A percentile compares a stretch with the other conserved stretches of the same genome.
phyloP scores from a whole-genome alignment of 2,888 invertebrate genomes.

The Furcula furcula region DNA sequence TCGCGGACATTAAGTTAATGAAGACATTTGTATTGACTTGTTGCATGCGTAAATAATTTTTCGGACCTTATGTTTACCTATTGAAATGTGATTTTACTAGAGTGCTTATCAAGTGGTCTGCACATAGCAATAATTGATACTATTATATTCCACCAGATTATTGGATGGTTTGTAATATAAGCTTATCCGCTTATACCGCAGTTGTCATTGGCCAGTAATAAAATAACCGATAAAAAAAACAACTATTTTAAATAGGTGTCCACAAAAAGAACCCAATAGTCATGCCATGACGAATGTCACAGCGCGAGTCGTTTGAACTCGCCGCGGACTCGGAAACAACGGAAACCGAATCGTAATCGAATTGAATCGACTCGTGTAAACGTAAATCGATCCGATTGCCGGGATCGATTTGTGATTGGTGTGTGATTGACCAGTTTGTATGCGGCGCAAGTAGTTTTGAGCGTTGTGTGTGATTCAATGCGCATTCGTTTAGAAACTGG shows the following conservation, averaged over 20 bases:
- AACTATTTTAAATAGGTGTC: slow-evolving; percentile 25
- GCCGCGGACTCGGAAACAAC: slow-evolving; percentile 54
- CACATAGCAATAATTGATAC: too few species aligned
- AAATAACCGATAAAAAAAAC: too few species aligned
- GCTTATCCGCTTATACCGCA: too few species aligned
- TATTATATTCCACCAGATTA: too few species aligned
- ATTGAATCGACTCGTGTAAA: slow-evolving; percentile 60
- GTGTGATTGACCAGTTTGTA: slow-evolving; percentile 41
- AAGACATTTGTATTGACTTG: slow-evolving; percentile 66
- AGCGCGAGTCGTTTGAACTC: slow-evolving; percentile 49
- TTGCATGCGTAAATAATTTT: slow-evolving; percentile 56
- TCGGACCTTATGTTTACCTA: slow-evolving; percentile 6
- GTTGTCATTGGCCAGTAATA: too few species aligned
- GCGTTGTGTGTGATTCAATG: slow-evolving; percentile 6
- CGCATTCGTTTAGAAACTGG: too few species aligned
- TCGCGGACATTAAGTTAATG: slow-evolving; percentile 54
- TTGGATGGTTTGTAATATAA: too few species aligned
- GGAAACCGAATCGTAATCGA: slow-evolving; percentile 59
- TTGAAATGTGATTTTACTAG: not conserved
- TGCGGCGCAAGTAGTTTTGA: slow-evolving; percentile 26
- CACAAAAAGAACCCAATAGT: slow-evolving; percentile 32
- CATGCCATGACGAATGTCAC: slow-evolving; percentile 57
- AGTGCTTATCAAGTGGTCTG: too few species aligned
- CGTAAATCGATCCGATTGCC: slow-evolving; percentile 61
- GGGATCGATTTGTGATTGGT: slow-evolving; percentile 59